Conservation (phyloP, 2,888 invertebrate genomes). For the Melinopterus prodromus region DNA sequence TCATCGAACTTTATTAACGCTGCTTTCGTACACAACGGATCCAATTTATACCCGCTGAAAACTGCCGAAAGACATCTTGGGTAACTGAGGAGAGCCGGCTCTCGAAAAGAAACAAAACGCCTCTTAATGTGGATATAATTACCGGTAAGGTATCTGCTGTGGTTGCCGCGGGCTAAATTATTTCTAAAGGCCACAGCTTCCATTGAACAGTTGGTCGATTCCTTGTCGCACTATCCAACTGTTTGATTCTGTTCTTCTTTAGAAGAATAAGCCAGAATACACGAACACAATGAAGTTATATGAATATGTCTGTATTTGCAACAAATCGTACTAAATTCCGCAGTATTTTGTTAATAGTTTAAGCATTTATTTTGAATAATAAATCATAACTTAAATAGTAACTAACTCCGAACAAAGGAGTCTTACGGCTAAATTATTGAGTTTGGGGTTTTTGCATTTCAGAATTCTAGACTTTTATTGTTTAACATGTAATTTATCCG, state of each 20-base stretch:
- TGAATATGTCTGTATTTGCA: too few relatives aligned
- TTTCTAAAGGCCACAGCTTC: neutral
- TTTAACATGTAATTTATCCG: too few relatives aligned
- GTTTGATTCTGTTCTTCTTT: neutral
- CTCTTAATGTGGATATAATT: constrained; percentile 22
- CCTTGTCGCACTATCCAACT: neutral
- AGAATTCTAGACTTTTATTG: too few relatives aligned
- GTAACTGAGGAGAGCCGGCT: constrained; percentile 7
- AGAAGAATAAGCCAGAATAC: too few relatives aligned
- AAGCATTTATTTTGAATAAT: too few relatives aligned
- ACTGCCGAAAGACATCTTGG: constrained; percentile 9
- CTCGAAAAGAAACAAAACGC: constrained; percentile 20
- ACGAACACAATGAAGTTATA: too few relatives aligned
- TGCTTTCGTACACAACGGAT: constrained; percentile 16
- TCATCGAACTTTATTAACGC: constrained; percentile 18
- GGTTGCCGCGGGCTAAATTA: neutral
- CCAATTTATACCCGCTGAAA: constrained; percentile 21
- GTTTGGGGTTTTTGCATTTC: too few relatives aligned
- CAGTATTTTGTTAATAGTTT: too few relatives aligned
- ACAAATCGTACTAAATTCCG: too few relatives aligned
- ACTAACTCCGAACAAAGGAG: too few relatives aligned
- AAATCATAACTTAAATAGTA: too few relatives aligned
- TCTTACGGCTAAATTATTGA: too few relatives aligned
- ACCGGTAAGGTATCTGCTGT: neutral
- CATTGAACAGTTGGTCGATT: neutral